Evolutionary conservation across 2,888 invertebrate species (phyloP), one percentile per base, ranked within the genome.

Genomic region (Microplitis manilae): DNA sequence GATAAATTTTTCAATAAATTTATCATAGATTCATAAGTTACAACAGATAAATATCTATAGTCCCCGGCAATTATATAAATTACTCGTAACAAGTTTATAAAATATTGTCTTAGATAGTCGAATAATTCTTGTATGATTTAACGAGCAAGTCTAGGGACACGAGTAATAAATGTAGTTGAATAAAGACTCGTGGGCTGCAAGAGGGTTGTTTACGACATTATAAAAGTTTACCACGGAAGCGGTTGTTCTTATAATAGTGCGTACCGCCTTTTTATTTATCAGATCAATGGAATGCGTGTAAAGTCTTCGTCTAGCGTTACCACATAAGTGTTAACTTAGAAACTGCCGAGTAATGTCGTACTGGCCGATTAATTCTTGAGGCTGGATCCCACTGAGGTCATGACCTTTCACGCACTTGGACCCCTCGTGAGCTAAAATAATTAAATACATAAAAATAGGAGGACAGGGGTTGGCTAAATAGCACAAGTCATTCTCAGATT

Each of bases 321-420:
- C 30, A 30, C 30, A 30, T 30, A 2, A 30, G 30, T 4, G 30
- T 30, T 30, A 30, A 4, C 4, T 30, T 4, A 30, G 30, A 30
- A 50, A 50, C 13, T 13, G 50, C 50, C 5, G 13, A 50, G 50
- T 50, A 50, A 50, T 5, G 50, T 0, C 13, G 9, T 50, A 30
- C 50, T 9, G 13, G 13, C 9, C 13, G 13, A 5, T 30, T 50
- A 50, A 50, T 39, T 38, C 69, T 50, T 9, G 20, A 41, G 67
- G 30, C 30, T 30, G 30, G 30, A 30, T 30, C 30, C 30, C 30
- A 30, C 30, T 2, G 13, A 50, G 71, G 41, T 60, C 50, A 41
- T 17, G 59, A 61, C 68, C 50, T 59, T 74, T 39, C 70, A 30
- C 70, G 60, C 70, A 39, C 30, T 30, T 30, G 17, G 62, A 17